Percentiles rank a stretch among this genome's conserved stretches.
Evolutionary conservation across 1,140 invertebrate species (phyloP).

Genomic region (Drosophila serrata): DNA sequence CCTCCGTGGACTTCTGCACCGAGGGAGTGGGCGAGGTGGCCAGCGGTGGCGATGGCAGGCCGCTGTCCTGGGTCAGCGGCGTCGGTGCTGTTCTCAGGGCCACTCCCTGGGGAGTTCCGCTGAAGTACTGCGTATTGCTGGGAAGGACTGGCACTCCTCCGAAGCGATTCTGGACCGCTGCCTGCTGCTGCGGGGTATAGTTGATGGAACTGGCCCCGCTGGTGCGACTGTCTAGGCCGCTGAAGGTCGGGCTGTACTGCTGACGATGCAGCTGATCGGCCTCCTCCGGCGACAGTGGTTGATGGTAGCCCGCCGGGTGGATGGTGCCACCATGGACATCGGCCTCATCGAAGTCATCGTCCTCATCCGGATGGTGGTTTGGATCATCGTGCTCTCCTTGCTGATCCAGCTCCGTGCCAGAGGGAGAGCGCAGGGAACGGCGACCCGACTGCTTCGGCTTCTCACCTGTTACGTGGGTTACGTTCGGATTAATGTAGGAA

Average conservation of each 20-base stretch:
- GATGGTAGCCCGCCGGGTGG: slow-evolving; percentile 75
- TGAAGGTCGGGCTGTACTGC: slow-evolving; percentile 84
- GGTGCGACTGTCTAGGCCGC: slow-evolving; percentile 77
- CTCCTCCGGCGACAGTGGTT: slow-evolving; percentile 76
- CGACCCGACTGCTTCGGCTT: slow-evolving; percentile 86
- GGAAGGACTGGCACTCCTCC: slow-evolving; percentile 81
- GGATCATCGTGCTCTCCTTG: slow-evolving; percentile 53
- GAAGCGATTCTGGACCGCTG: slow-evolving; percentile 70
- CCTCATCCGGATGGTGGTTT: slow-evolving; percentile 68
- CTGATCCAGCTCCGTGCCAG: slow-evolving; percentile 84
- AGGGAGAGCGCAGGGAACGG: slow-evolving; percentile 85
- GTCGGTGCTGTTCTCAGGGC: slow-evolving; percentile 58
- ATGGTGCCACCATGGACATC: slow-evolving; percentile 62
- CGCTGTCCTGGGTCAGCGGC: slow-evolving; percentile 75
- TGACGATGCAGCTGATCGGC: slow-evolving; percentile 71
- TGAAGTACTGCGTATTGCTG: slow-evolving; percentile 75
- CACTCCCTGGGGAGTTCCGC: slow-evolving; percentile 66
- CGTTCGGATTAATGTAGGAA: slow-evolving; percentile 85
- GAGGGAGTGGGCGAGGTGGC: slow-evolving; percentile 81
- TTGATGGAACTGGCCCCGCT: slow-evolving; percentile 73
- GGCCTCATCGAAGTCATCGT: slow-evolving; percentile 71
- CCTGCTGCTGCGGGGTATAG: slow-evolving; percentile 63
- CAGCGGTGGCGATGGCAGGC: slow-evolving; percentile 76
- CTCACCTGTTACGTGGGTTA: slow-evolving; percentile 79
- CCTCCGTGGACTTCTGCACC: slow-evolving; percentile 84